These are phyloP conservation scores for Drosophila histrio DNA, from an alignment of 2,888 invertebrate species.

Conservation along the genomic window DNA sequence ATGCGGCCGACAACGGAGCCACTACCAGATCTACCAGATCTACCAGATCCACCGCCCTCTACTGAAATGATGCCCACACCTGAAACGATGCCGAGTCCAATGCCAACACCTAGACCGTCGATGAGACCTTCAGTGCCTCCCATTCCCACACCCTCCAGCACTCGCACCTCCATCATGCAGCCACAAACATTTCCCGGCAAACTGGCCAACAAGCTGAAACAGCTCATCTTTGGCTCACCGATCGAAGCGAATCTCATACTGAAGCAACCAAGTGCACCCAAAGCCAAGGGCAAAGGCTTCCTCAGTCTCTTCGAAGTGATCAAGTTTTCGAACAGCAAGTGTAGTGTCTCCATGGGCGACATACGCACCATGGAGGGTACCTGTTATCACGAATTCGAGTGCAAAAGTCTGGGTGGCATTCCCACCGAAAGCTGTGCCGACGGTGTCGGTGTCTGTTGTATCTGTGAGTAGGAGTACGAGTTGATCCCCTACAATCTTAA, in stretches of 20 bases:
- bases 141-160: constrained; percentile 46
- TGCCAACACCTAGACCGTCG: constrained; percentile 35
- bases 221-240: constrained; percentile 75
- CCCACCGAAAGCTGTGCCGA: constrained; percentile 89
- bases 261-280: constrained; percentile 59
- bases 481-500: not conserved
- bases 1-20: constrained; percentile 51
- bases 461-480: constrained; percentile 86
- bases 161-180: constrained; percentile 75
- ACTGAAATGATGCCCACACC: constrained; percentile 31
- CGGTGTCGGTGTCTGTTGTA: constrained; percentile 90
- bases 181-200: constrained; percentile 54
- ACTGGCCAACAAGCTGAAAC: constrained; percentile 72
- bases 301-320: constrained; percentile 89
- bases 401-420: constrained; percentile 87
- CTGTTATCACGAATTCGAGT: constrained; percentile 89
- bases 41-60: constrained; percentile 21
- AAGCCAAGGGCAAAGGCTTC: constrained; percentile 84
- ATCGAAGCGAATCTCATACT: constrained; percentile 78
- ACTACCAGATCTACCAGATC: constrained; percentile 10
- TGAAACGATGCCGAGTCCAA: constrained; percentile 6
- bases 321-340: constrained; percentile 88
- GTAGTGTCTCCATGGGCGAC: constrained; percentile 83
- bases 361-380: constrained; percentile 88
- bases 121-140: constrained; percentile 35